Base-by-base conservation (phyloP, 1,140 invertebrate genomes). In the Drosophila obscura region DNA sequence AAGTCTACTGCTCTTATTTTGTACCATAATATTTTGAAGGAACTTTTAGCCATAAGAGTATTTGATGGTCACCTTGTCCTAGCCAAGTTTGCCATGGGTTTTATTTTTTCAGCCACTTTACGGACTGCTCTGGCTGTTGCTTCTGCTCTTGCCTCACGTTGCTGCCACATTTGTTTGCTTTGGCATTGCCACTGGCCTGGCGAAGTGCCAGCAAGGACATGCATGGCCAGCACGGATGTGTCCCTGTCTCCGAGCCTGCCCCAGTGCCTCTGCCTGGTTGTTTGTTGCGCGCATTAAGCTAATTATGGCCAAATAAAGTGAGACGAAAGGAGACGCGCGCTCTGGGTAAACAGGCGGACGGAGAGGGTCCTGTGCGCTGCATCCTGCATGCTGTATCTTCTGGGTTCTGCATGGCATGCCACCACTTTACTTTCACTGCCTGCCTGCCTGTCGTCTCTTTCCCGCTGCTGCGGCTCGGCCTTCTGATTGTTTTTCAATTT, bases 401-500 rank as follows among this genome's bases (percentile, higher is more conserved):
- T 39, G 31, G 31, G n/a, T 43, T 16, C 43, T 51, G 26, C 22
- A 16, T 53, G 51, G 78, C 55, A 81, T 75, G 65, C 78, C 74
- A 67, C 53, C 82, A 87, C 83, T 87, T 87, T 82, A 82, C 82
- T 85, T 87, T 72, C 69, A 43, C 52, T 71, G 52, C n/a, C 44
- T 35, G 50, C 5, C 49, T 43, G 39, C 31, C 49, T 43, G 39
- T 24, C 8, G 15, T 43, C 41, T 46, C 31, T 22, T 22, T 43
- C 16, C n/a, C 11, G 50, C 39, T 50, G 79, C 31, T 74, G 73
- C 48, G 78, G 82, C 75, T 65, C 72, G 63, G 60, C 69, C 55
- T 64, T 83, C 52, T 77, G 74, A 91, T 91, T 91, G 85, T 91
- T 90, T 90, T 91, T 91, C 82, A 84, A 91, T 91, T 91, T 91